Conservation (phyloP, 1,140 invertebrate species). For the Drosophila bocqueti region DNA sequence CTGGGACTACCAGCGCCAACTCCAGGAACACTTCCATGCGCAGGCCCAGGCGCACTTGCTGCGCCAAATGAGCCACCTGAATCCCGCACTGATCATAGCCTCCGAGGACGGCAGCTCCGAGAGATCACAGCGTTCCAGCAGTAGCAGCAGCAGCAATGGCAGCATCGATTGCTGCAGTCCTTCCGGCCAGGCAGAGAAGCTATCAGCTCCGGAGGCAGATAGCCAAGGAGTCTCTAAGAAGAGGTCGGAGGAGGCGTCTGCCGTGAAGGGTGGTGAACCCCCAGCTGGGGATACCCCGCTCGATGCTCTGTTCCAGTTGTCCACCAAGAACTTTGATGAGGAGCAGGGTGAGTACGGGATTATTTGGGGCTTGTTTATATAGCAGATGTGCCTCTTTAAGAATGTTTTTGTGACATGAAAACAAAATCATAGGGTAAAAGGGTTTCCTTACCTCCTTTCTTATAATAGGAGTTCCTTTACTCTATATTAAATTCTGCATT, state of each 20-base stretch:
- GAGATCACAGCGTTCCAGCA: slow-evolving; percentile 85
- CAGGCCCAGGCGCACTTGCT: slow-evolving; percentile 71
- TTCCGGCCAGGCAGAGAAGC: slow-evolving; percentile 82
- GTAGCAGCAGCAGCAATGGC: slow-evolving; percentile 86
- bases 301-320: slow-evolving; percentile 98
- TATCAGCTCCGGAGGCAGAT: neutral
- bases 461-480: too few species aligned
- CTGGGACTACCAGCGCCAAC: slow-evolving; percentile 86
- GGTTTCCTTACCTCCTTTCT: neutral
- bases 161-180: slow-evolving; percentile 89
- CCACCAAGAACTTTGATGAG: slow-evolving; percentile 97
- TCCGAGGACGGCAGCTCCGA: slow-evolving; percentile 86
- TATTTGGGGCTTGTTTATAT: neutral
- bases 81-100: slow-evolving; percentile 72
- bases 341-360: slow-evolving; percentile 87
- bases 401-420: neutral
- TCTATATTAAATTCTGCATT: neutral
- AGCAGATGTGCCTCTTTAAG: neutral
- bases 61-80: slow-evolving; percentile 80
- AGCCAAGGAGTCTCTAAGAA: neutral
- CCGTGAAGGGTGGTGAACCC: slow-evolving; percentile 57
- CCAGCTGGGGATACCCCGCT: slow-evolving; percentile 91
- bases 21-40: slow-evolving; percentile 85
- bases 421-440: neutral
- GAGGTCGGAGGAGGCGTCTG: slow-evolving; percentile 27